Evolutionary conservation across 2,113 vertebrate genomes (phyloP).

Genomic region (Condylura cristata): DNA sequence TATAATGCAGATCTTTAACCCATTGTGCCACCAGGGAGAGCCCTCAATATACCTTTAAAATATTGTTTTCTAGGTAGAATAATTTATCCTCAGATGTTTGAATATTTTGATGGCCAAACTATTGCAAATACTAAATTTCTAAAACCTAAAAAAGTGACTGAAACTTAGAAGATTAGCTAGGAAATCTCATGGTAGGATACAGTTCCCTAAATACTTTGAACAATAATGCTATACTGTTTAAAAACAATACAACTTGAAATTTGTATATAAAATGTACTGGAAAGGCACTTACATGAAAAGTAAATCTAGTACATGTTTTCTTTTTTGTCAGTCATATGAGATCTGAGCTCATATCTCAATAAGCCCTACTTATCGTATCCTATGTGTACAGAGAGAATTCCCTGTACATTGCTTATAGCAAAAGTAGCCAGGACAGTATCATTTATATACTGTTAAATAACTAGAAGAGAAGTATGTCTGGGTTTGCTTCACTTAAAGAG

Average conservation of each 20-base stretch:
- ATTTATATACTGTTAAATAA: not conserved
- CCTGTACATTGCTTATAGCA: not conserved
- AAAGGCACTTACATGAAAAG: not conserved
- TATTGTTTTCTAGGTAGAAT: not conserved
- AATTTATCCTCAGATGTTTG: not conserved
- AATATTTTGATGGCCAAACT: not conserved
- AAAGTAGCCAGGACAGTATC: not conserved
- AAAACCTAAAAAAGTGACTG: not conserved
- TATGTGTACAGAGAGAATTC: not conserved
- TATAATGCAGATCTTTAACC: no score
- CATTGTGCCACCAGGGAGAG: no score
- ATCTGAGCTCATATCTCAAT: not conserved
- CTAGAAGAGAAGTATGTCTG: not conserved
- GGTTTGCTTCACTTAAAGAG: not conserved
- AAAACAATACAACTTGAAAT: not conserved
- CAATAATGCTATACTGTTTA: not conserved
- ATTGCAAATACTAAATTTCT: not conserved
- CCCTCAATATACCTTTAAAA: not conserved
- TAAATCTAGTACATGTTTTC: no score
- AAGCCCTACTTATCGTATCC: not conserved
- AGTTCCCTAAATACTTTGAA: not conserved
- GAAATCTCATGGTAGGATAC: not conserved
- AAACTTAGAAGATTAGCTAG: not conserved
- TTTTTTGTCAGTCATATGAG: no score
- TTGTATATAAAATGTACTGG: not conserved